Base-by-base conservation (phyloP, 2,888 invertebrate species). In the Brachyptera putata region DNA sequence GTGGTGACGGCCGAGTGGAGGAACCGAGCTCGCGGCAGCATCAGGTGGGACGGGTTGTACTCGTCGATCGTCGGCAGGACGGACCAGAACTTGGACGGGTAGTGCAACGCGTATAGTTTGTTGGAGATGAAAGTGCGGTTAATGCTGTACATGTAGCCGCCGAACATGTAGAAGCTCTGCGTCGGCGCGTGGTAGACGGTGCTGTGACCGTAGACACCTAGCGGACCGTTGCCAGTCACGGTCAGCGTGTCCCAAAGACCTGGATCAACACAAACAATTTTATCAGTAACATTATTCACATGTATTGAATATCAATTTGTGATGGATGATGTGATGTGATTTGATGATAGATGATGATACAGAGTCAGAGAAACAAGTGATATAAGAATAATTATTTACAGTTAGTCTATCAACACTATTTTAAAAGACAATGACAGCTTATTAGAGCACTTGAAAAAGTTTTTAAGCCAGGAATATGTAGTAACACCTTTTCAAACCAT, bases 1-100 rank as follows among this genome's bases (percentile, higher is more conserved):
- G 92, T 91, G 0, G 88, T 89, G 0, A 94, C 88, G 0, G 95
- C 94, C 0, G 92, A 87, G 74, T 94, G 94, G 62, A 95, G 84
- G 71, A 89, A 92, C 56, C 95, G 83, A 0, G 87, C 84, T 66
- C 85, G 81, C 0, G 93, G 93, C 74, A 79, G 68, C 66, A 75
- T 71, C 53, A 70, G 67, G 49, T 78, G 75, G 0, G 77, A 76
- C 22, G 80, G 75, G 68, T 84, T 84, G 7, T 84, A 76, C 61
- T 85, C 85, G 9, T 81, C 80, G 65, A 87, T 89, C 0, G 83
- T 81, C 0, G 91, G 89, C 49, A 91, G 70, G 56, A 87, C 83
- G 1, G 88, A 89, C 94, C 94, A 95, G 39, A 80, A 83, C 66
- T 84, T 83, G 0, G 84, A 84, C n/a, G 85, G 84, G 70, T 85